These are phyloP conservation scores for Kryphioiulus occultus DNA, from an alignment of 2,888 invertebrate species.

Conservation along the genomic window DNA sequence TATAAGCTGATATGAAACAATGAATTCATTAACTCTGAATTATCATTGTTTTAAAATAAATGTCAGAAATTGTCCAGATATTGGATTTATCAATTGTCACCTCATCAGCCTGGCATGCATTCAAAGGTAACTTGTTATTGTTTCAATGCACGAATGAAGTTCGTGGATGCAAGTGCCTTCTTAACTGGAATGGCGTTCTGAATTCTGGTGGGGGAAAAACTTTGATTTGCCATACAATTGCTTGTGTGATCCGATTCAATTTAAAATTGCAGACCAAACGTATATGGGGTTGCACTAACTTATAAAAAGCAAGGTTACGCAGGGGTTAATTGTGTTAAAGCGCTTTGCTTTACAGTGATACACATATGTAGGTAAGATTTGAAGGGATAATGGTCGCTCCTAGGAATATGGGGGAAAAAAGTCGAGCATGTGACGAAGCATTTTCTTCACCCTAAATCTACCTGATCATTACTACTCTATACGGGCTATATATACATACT, in stretches of 20 bases:
- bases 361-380: conserved; percentile 36
- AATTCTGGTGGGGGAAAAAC: background rate
- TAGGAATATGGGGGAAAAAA: conserved; percentile 14
- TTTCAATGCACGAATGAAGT: background rate
- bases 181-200: background rate
- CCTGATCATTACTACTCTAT: conserved; percentile 18
- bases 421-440: conserved; percentile 39
- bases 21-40: too few species aligned
- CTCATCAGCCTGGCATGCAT: background rate
- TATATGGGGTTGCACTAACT: conserved; percentile 20
- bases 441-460: conserved; percentile 27
- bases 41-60: too few species aligned
- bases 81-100: background rate
- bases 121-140: background rate
- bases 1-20: too few species aligned
- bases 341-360: conserved; percentile 28
- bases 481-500: conserved; percentile 21
- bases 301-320: conserved; percentile 39
- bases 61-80: background rate
- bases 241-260: conserved; percentile 36
- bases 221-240: background rate
- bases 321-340: conserved; percentile 40
- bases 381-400: conserved; percentile 40
- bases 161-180: background rate
- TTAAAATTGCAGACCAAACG: background rate